These are phyloP conservation scores for Oryctes rhinoceros DNA, from an alignment of 1,140 invertebrate genomes.

Conservation along the genomic window DNA sequence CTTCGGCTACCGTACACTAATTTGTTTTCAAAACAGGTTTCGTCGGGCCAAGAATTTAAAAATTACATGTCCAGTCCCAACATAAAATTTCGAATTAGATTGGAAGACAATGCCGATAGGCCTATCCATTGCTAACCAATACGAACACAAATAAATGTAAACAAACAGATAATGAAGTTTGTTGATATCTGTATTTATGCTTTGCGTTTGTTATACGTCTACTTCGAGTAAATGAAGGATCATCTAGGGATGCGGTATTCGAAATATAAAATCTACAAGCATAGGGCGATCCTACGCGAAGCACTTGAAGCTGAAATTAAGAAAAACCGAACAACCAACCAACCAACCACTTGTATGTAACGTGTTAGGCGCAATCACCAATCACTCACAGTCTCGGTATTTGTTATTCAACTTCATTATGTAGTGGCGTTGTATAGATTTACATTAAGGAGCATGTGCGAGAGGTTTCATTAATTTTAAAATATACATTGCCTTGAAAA, in stretches of 20 bases:
- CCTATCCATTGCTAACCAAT: neutral
- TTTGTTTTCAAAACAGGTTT: conserved; percentile 36
- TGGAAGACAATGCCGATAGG: conserved; percentile 25
- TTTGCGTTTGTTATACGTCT: neutral
- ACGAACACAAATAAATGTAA: neutral
- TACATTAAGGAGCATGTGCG: conserved; percentile 9
- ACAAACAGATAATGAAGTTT: neutral
- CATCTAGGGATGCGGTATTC: neutral
- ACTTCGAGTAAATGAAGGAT: neutral
- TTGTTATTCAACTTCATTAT: neutral
- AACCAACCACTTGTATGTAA: neutral
- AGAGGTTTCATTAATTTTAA: conserved; percentile 15
- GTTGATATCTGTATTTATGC: neutral
- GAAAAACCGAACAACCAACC: neutral
- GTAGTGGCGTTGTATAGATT: neutral
- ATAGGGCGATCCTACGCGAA: neutral
- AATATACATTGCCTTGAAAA: conserved; percentile 19
- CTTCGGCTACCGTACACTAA: conserved; percentile 27
- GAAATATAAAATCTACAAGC: neutral
- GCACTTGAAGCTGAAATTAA: neutral
- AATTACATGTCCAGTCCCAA: conserved; percentile 21
- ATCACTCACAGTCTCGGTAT: neutral
- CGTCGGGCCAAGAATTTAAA: conserved; percentile 19
- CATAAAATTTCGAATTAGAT: conserved; percentile 26
- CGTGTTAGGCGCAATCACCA: neutral